phyloP scores from a whole-genome alignment of 1,140 invertebrate genomes.

The Lordiphosa mommai region DNA sequence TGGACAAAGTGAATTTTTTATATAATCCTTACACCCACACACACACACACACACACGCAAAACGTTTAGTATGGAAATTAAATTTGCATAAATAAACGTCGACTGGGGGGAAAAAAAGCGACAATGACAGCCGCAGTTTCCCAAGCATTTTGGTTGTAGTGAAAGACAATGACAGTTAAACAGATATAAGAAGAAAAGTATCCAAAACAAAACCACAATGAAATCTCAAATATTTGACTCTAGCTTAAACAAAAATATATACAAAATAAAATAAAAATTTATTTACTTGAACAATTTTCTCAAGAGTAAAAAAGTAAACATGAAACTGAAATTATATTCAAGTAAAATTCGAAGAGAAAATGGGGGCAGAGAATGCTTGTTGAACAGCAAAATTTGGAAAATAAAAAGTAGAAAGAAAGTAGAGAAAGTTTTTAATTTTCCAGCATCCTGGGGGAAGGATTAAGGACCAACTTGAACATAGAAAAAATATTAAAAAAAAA shows the following conservation, averaged over 20 bases:
- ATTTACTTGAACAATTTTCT: not conserved
- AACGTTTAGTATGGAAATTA: slow-evolving; percentile 77
- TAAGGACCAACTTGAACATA: too few species aligned
- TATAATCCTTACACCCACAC: slow-evolving; percentile 16
- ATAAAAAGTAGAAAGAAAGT: too few species aligned
- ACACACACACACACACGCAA: slow-evolving; percentile 20
- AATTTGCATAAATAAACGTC: slow-evolving; percentile 77
- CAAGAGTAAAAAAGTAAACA: too few species aligned
- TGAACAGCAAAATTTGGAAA: too few species aligned
- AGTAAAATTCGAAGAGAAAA: too few species aligned
- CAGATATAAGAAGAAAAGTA: slow-evolving; percentile 22
- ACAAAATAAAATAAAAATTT: slow-evolving; percentile 22
- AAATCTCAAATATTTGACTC: slow-evolving; percentile 68
- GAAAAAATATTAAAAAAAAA: too few species aligned
- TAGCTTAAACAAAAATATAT: slow-evolving; percentile 58
- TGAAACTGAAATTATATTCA: too few species aligned
- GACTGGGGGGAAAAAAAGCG: slow-evolving; percentile 69
- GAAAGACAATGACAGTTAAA: slow-evolving; percentile 46
- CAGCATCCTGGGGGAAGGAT: too few species aligned
- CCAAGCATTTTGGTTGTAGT: slow-evolving; percentile 14
- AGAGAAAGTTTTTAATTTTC: too few species aligned
- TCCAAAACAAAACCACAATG: slow-evolving; percentile 23
- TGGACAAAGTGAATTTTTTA: slow-evolving; percentile 69
- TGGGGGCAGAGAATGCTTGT: too few species aligned
- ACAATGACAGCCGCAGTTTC: slow-evolving; percentile 54